These are phyloP conservation scores for Pipa parva DNA, from an alignment of 2,113 vertebrate species.

Conservation along the genomic window DNA sequence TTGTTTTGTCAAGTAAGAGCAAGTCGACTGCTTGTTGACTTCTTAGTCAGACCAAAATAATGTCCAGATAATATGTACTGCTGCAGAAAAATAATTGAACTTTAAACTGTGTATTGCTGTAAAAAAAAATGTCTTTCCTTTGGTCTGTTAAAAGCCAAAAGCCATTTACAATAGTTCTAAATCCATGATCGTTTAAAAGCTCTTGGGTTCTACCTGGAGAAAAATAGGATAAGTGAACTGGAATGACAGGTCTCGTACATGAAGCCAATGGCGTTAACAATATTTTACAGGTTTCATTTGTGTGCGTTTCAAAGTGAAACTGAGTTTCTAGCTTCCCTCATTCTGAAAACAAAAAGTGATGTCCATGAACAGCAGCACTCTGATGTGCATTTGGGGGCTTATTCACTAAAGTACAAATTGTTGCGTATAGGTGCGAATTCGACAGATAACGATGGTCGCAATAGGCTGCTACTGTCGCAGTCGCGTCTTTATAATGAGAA, in stretches of 20 bases:
- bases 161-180: not conserved
- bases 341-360: too few relatives aligned
- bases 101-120: not conserved
- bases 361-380: too few relatives aligned
- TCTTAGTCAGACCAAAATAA: not conserved
- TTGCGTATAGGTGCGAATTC: too few relatives aligned
- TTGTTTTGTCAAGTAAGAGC: not conserved
- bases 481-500: too few relatives aligned
- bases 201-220: not conserved
- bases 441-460: too few relatives aligned
- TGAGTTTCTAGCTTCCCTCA: too few relatives aligned
- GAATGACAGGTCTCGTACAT: not conserved
- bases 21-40: not conserved
- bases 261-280: not conserved
- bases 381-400: too few relatives aligned
- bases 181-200: not conserved
- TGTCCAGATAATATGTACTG: not conserved
- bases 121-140: too few relatives aligned
- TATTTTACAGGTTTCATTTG: too few relatives aligned
- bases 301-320: too few relatives aligned
- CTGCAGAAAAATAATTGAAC: not conserved
- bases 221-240: not conserved
- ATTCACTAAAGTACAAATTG: too few relatives aligned
- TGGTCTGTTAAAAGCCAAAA: not conserved
- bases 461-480: too few relatives aligned